Evolutionary conservation across 2,113 vertebrate genomes (phyloP), one percentile per base, ranked within the genome.

Genomic region (Rhinolophus sinicus): DNA sequence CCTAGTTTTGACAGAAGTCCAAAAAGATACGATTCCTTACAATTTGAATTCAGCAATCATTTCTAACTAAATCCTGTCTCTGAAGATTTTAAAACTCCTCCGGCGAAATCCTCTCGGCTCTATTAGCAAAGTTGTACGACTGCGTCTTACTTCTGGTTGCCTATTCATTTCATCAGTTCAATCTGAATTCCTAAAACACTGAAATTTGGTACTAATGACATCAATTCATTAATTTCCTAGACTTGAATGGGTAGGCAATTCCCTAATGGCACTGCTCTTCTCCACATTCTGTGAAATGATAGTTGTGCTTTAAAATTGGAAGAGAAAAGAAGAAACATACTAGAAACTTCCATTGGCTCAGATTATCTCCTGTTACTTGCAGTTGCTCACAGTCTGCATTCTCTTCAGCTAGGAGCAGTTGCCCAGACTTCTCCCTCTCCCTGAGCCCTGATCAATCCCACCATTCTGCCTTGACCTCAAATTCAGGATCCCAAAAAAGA

Each of bases 401-500:
- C 33, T 47, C 28, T 44, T 75, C 26, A 95, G 35, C 21, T 40
- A 26, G 33, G 28, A 14, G 7, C 56, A 30, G 19, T 52, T 60
- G 70, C 38, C n/a, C 22, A 8, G 4, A 6, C 30, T 52, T 9
- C 92, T 22, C 9, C n/a, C 8, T 21, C 65, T 65, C 11, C 22
- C 64, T 9, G 12, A 15, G 4, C 50, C 33, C 60, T 87, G 16
- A 70, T 64, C 75, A 4, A 5, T 24, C 21, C 30, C 2, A 0
- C 9, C 11, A n/a, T 26, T 56, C 85, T 82, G 26, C 24, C 47
- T 67, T 44, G 14, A 33, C 16, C 11, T 73, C 69, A 83, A 93
- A 84, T 78, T 88, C 70, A 82, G 56, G 64, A 88, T 56, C 70
- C 90, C 90, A 60, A 30, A 75, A 93, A 95, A 90, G 67, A 82